These are phyloP conservation scores for Ooceraea biroi DNA, from an alignment of 1,140 invertebrate genomes.

Conservation along the genomic window DNA sequence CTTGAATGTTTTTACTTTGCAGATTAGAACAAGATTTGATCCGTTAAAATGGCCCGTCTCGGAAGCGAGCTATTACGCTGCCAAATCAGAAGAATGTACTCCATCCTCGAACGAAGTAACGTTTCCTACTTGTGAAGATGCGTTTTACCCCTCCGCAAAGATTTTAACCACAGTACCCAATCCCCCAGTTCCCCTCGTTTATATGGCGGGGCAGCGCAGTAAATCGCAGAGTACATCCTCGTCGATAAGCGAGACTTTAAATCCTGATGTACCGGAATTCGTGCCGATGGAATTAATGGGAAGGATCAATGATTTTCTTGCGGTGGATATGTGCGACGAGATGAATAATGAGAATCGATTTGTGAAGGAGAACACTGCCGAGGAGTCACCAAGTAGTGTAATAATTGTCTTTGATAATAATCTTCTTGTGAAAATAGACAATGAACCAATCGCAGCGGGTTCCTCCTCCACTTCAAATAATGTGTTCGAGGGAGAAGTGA, in stretches of 20 bases:
- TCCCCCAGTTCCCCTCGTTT: conserved; percentile 87
- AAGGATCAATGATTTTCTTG: conserved; percentile 18
- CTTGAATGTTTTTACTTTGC: conserved; percentile 67
- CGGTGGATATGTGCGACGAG: conserved; percentile 22
- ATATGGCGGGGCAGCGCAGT: conserved; percentile 68
- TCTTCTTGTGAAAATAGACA: background rate
- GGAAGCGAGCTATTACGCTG: conserved; percentile 81
- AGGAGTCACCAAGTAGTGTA: conserved; percentile 1
- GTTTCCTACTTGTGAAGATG: conserved; percentile 51
- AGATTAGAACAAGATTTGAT: conserved; percentile 93
- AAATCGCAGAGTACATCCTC: conserved; percentile 77
- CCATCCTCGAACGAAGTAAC: conserved; percentile 67
- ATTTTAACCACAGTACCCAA: conserved; percentile 89
- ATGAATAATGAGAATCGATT: conserved; percentile 46
- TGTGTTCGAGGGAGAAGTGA: conserved; percentile 27
- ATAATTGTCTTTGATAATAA: conserved; percentile 15
- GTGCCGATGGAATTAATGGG: conserved; percentile 86
- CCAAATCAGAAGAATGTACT: conserved; percentile 76
- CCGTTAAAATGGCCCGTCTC: conserved; percentile 95
- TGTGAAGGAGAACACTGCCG: conserved; percentile 38
- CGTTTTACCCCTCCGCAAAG: conserved; percentile 86
- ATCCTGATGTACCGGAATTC: conserved; percentile 95
- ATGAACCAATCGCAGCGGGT: background rate
- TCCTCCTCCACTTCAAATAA: conserved; percentile 11
- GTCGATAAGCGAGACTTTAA: conserved; percentile 88